phyloP scores from a whole-genome alignment of 2,888 invertebrate genomes.

The Lasioglossum oenotherae region DNA sequence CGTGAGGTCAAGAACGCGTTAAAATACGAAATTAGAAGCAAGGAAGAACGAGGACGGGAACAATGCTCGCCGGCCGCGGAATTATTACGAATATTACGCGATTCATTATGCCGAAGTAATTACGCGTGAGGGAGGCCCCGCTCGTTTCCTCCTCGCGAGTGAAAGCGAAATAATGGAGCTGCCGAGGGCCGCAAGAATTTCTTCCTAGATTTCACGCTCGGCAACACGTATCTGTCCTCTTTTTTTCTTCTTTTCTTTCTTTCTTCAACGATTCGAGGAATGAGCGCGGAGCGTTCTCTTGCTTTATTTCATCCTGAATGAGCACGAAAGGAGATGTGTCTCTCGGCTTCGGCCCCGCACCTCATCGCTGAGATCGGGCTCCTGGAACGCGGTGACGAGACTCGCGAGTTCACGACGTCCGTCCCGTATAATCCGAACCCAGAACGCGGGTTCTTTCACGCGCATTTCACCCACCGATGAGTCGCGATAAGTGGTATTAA shows the following conservation, averaged over 20 bases:
- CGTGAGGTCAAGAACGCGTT: conserved; percentile 11
- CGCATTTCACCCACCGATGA: not conserved
- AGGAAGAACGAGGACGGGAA: not conserved
- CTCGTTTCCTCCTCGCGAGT: conserved; percentile 23
- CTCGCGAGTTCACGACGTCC: not conserved
- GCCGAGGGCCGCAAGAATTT: conserved; percentile 44
- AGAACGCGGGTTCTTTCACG: not conserved
- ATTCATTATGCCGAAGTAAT: conserved; percentile 65
- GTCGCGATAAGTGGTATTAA: not conserved
- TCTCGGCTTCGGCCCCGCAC: not conserved
- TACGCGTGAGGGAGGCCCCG: conserved; percentile 50
- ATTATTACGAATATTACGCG: conserved; percentile 60
- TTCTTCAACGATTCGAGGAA: conserved; percentile 33
- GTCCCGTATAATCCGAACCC: not conserved
- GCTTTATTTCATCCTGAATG: conserved; percentile 55
- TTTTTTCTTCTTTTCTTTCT: conserved; percentile 7
- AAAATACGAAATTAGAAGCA: conserved; percentile 38
- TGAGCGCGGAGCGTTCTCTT: conserved; percentile 4
- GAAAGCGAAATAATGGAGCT: conserved; percentile 20
- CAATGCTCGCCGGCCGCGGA: conserved; percentile 15
- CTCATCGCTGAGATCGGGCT: not conserved
- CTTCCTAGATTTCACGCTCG: conserved; percentile 61
- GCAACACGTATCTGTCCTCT: conserved; percentile 29
- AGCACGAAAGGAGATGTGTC: conserved; percentile 36
- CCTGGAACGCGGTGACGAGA: not conserved